These are phyloP conservation scores for Halictus ligatus DNA, from an alignment of 2,888 invertebrate genomes.

Conservation along the genomic window DNA sequence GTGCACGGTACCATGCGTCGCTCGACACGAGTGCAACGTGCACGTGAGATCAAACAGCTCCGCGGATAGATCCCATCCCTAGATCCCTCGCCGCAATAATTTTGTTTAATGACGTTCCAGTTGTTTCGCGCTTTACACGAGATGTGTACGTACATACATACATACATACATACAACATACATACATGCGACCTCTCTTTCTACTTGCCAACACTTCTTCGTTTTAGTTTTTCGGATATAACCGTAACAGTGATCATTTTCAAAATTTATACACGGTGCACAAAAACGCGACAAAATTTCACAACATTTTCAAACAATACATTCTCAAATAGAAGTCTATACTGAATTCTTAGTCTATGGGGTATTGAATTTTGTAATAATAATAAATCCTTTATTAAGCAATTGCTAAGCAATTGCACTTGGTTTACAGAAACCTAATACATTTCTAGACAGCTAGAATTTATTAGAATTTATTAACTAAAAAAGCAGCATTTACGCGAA, in stretches of 20 bases:
- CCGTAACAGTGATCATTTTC: no score
- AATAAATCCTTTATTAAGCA: no score
- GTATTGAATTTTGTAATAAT: no score
- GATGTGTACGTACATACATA: not conserved
- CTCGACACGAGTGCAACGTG: conserved; percentile 51
- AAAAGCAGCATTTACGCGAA: not conserved
- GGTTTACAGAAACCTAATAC: no score
- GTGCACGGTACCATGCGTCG: conserved; percentile 64
- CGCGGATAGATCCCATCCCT: conserved; percentile 36
- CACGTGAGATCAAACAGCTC: conserved; percentile 53
- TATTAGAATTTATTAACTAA: no score
- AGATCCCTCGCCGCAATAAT: conserved; percentile 64
- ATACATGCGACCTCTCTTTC: conserved; percentile 21
- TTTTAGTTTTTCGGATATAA: not conserved
- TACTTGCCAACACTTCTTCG: not conserved
- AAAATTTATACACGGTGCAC: no score
- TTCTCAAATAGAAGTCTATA: no score
- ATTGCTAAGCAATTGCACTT: no score
- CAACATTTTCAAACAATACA: no score
- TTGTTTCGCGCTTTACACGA: conserved; percentile 63
- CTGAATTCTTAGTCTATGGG: no score
- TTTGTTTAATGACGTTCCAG: conserved; percentile 72
- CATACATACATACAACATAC: not conserved
- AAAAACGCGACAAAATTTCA: no score
- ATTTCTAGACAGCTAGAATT: no score